phyloP scores from a whole-genome alignment of 2,113 vertebrate genomes.

The Trochalopteron elliotii region DNA sequence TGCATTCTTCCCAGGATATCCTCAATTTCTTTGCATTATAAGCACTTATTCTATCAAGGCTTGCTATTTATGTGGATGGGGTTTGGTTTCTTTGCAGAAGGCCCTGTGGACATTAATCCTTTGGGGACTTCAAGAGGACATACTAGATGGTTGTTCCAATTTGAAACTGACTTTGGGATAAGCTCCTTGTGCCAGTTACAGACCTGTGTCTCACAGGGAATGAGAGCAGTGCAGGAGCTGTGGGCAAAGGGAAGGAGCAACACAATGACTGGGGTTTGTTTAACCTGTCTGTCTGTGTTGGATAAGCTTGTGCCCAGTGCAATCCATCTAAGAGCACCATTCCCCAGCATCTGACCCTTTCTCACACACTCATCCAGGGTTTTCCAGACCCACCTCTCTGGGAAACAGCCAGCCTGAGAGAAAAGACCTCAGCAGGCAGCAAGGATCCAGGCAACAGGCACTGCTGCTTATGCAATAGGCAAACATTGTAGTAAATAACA shows the following conservation, averaged over 20 bases:
- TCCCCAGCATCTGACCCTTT: background rate
- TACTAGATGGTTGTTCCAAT: background rate
- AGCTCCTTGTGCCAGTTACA: background rate
- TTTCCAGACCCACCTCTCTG: background rate
- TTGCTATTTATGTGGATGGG: background rate
- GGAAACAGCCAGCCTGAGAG: background rate
- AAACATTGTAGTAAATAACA: conserved; percentile 51
- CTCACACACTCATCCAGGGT: background rate
- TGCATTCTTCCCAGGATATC: background rate
- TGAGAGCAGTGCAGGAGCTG: background rate
- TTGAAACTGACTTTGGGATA: background rate
- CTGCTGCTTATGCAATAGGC: conserved; percentile 32
- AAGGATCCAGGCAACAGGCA: background rate
- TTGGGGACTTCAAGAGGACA: background rate
- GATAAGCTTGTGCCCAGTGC: background rate
- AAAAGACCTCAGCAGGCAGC: background rate
- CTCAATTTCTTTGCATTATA: background rate
- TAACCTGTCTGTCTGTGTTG: rapidly evolving
- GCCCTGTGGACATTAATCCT: background rate
- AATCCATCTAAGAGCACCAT: background rate
- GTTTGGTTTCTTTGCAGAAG: background rate
- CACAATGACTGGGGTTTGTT: background rate
- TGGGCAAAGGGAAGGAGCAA: background rate
- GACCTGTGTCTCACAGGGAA: background rate
- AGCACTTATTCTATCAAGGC: background rate